Conservation (phyloP, 1,140 invertebrate genomes). For the Drosophila takahashii region DNA sequence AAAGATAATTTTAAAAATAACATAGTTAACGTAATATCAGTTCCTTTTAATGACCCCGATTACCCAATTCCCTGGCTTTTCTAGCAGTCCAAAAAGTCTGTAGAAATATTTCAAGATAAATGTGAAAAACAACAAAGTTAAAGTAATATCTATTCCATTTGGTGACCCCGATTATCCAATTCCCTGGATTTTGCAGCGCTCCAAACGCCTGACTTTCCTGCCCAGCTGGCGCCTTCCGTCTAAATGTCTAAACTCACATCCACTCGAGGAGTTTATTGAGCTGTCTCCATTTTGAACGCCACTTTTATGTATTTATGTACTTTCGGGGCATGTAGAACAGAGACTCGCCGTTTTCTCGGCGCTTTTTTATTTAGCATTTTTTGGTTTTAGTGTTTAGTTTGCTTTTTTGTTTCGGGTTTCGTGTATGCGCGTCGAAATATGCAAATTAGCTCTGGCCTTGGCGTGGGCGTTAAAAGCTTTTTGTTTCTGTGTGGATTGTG, state of each 20-base stretch:
- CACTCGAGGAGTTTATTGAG: conserved; percentile 20
- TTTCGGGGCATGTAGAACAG: conserved; percentile 9
- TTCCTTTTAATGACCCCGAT: too few species aligned
- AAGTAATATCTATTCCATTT: too few species aligned
- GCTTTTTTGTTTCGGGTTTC: conserved; percentile 32
- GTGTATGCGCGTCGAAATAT: conserved; percentile 65
- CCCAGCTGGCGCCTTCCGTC: conserved; percentile 7
- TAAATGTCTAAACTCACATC: not conserved
- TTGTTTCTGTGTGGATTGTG: conserved; percentile 36
- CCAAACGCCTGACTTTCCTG: not conserved
- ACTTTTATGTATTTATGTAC: conserved; percentile 24
- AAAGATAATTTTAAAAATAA: too few species aligned
- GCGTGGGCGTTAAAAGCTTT: conserved; percentile 78
- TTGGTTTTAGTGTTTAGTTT: conserved; percentile 6
- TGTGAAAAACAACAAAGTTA: too few species aligned
- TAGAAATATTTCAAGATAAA: too few species aligned
- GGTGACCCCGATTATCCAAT: not conserved
- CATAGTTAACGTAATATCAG: too few species aligned
- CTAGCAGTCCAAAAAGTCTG: too few species aligned
- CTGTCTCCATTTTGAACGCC: conserved; percentile 14
- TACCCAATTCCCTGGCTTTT: too few species aligned
- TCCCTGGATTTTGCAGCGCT: not conserved
- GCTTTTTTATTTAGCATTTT: conserved; percentile 30
- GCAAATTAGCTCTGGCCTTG: conserved; percentile 80
- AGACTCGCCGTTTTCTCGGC: conserved; percentile 13